Percentiles rank a stretch among this genome's conserved stretches.
phyloP scores from a whole-genome alignment of 2,113 vertebrate genomes.

The Colistium nudipinnis region DNA sequence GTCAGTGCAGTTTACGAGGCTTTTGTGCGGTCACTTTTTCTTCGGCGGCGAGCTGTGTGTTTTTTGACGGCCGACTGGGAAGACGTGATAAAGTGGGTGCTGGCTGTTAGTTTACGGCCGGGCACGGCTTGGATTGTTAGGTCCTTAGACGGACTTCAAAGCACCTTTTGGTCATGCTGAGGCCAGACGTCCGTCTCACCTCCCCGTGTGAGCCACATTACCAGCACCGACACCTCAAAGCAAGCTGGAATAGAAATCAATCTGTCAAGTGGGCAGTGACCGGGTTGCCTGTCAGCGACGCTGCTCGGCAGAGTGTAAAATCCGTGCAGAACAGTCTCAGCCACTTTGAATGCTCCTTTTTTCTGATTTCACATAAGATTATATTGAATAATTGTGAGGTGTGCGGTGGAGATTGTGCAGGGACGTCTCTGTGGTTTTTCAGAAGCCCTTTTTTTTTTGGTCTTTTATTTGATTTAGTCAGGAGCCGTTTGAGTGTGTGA shows the following conservation, averaged over 20 bases:
- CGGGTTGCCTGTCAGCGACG: conserved; percentile 27
- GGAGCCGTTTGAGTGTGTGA: conserved; percentile 33
- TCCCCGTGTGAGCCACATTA: conserved; percentile 59
- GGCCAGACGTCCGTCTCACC: conserved; percentile 71
- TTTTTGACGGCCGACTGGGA: conserved; percentile 41
- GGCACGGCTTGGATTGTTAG: conserved; percentile 56
- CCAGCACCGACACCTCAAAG: conserved; percentile 66
- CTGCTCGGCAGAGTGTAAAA: conserved; percentile 21
- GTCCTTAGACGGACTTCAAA: conserved; percentile 73
- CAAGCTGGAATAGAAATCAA: conserved; percentile 47
- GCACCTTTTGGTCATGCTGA: conserved; percentile 77
- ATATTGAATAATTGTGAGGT: conserved; percentile 5
- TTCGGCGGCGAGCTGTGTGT: conserved; percentile 41
- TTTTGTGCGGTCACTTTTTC: conserved; percentile 62
- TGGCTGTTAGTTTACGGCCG: conserved; percentile 60
- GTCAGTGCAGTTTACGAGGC: conserved; percentile 40
- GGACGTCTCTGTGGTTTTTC: conserved; percentile 7
- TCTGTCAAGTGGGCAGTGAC: conserved; percentile 42
- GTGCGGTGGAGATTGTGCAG: not conserved
- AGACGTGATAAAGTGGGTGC: conserved; percentile 62
- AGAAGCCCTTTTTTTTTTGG: not conserved
- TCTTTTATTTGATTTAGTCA: conserved; percentile 36
- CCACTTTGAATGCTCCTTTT: conserved; percentile 24
- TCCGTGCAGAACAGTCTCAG: not conserved
- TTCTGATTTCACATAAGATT: conserved; percentile 17